Evolutionary conservation across 1,140 invertebrate species (phyloP).

Genomic region (Vanessa tameamea): DNA sequence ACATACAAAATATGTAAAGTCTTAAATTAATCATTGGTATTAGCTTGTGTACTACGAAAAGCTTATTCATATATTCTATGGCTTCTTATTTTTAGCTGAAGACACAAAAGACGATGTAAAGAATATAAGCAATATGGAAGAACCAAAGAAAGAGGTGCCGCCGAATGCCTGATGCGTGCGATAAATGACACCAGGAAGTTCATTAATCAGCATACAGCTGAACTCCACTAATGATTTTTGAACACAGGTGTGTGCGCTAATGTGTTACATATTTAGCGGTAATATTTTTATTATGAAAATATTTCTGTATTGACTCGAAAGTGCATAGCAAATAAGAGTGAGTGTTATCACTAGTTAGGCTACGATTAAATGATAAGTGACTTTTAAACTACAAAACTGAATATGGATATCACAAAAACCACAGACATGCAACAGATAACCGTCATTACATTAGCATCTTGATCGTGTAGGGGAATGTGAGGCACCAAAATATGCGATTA

Average conservation of each 20-base stretch:
- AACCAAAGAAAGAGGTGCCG: constrained; percentile 83
- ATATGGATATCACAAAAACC: not conserved
- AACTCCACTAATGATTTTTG: constrained; percentile 1
- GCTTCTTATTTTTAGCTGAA: constrained; percentile 74
- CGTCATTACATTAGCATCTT: not conserved
- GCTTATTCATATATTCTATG: not conserved
- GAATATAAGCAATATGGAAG: constrained; percentile 81
- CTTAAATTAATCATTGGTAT: not conserved
- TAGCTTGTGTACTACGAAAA: not conserved
- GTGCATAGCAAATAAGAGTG: constrained; percentile 23
- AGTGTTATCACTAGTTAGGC: not conserved
- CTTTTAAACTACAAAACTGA: not conserved
- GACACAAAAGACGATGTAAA: constrained; percentile 84
- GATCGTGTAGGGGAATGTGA: not conserved
- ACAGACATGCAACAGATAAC: not conserved
- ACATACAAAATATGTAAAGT: too few species aligned
- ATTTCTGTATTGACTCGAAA: constrained; percentile 12
- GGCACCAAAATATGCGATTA: not conserved
- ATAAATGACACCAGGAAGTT: constrained; percentile 6
- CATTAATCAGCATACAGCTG: not conserved
- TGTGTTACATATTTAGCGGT: not conserved
- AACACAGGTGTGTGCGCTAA: not conserved
- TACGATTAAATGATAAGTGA: constrained; percentile 5
- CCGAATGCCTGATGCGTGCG: constrained; percentile 80
- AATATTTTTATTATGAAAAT: not conserved